Evolutionary conservation across 2,113 vertebrate genomes (phyloP), one percentile per base, ranked within the genome.

Genomic region (Atlantisia rogersi): DNA sequence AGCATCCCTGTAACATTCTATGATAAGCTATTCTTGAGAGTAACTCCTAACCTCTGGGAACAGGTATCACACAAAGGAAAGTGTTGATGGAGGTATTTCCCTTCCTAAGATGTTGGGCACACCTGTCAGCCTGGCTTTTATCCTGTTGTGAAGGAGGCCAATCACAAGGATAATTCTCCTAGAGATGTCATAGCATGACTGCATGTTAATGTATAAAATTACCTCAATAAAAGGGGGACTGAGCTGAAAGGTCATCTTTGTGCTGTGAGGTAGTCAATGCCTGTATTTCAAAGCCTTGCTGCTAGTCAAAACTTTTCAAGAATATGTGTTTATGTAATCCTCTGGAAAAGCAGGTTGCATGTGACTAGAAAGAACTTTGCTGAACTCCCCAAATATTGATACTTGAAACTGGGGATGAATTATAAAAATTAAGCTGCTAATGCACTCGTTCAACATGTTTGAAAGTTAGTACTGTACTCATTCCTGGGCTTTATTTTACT

Each of bases 221-320:
- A 81, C 50, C 59, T 74, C 42, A 80, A 29, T 50, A 60, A 67
- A 85, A 82, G 60, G 56, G 60, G 40, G 26, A 25, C 68, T 32
- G 56, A 81, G 31, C 16, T 88, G 71, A 83, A 86, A 90, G 46
- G 18, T 93, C 15, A 3, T 74, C 56, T 86, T 82, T 92, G 73
- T 83, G 31, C 65, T 68, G 15, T 39, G 53, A 68, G 37, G 26
- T 68, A 71, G 31, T 69, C 60, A 89, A 37, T 89, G 59, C 22
- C 53, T 92, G 46, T 84, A 71, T 84, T 92, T 92, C 91, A 92
- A 95, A 96, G 82, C 55, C 25, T 65, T 65, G 63, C 32, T 83
- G 20, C 65, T 80, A 77, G 71, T 42, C 24, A 88, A 55, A 90
- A 90, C 32, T 80, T 64, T 68, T 81, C 56, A 40, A 79, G 74